Percentiles rank a stretch among this genome's conserved stretches.
Conservation (phyloP, 2,113 vertebrate species). For the Agapornis roseicollis region DNA sequence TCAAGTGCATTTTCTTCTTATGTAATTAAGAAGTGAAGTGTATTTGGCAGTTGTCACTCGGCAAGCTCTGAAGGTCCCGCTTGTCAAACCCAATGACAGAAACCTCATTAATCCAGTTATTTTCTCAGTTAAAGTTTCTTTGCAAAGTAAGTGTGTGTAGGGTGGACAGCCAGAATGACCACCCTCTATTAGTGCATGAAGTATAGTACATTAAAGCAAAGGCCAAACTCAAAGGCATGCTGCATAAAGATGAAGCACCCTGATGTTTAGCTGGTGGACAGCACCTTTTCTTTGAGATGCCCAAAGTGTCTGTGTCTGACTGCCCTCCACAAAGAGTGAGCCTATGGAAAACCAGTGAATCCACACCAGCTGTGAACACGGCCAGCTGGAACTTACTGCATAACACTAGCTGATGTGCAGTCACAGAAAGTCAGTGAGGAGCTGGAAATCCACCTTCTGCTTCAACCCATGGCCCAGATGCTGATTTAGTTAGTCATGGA, state of each 20-base stretch:
- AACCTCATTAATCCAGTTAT: slow-evolving; percentile 67
- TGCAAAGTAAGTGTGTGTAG: neutral
- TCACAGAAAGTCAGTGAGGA: neutral
- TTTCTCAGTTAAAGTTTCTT: slow-evolving; percentile 1
- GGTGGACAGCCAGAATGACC: neutral
- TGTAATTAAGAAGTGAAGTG: slow-evolving; percentile 81
- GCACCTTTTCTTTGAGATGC: neutral
- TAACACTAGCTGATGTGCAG: accelerated
- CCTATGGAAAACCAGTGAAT: neutral
- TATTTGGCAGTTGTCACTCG: slow-evolving; percentile 83
- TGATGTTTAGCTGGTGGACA: neutral
- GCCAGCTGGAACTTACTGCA: neutral
- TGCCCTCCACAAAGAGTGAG: neutral
- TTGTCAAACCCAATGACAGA: slow-evolving; percentile 43
- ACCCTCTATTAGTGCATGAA: neutral
- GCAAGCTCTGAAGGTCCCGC: slow-evolving; percentile 36
- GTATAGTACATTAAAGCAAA: neutral
- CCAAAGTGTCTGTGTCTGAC: neutral
- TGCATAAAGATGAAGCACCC: neutral
- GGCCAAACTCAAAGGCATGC: neutral
- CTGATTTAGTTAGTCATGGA: neutral
- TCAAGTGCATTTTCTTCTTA: slow-evolving; percentile 71
- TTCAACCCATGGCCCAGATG: neutral
- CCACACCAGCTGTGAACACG: accelerated
- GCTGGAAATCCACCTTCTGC: neutral